Conservation (phyloP, 2,113 vertebrate species). For the Engraulis encrasicolus region DNA sequence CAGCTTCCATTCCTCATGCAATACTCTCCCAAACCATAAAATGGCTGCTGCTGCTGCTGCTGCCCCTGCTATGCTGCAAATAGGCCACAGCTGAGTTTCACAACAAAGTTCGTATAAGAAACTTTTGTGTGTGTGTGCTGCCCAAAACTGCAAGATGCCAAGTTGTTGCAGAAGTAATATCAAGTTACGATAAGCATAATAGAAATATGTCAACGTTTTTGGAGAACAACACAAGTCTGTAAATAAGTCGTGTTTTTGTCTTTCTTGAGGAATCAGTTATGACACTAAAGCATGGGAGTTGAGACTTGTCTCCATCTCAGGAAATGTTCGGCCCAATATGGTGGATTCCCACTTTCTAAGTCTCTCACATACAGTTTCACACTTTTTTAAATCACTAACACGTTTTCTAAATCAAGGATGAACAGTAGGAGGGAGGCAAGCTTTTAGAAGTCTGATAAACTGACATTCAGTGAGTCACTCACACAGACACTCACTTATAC, state of each 20-base stretch:
- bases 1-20: slow-evolving; percentile 15
- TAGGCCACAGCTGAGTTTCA: slow-evolving; percentile 10
- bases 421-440: slow-evolving; percentile 20
- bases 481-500: background rate
- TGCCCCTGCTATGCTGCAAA: slow-evolving; percentile 9
- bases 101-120: background rate
- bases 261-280: background rate
- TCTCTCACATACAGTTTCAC: background rate
- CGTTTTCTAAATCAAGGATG: slow-evolving; percentile 29
- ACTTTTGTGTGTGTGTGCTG: background rate
- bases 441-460: slow-evolving; percentile 24
- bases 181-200: background rate
- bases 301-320: background rate
- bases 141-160: background rate
- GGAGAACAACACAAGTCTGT: background rate
- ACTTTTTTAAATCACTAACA: slow-evolving; percentile 26
- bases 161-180: background rate
- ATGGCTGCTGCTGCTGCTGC: slow-evolving; percentile 31
- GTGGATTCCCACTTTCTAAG: background rate
- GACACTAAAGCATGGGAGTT: background rate
- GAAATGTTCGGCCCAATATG: background rate
- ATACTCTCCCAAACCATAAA: slow-evolving; percentile 23
- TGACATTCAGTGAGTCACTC: background rate
- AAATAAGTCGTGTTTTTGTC: background rate
- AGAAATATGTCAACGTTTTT: background rate